Conservation (phyloP, 30 jellyfish, hydroid and myxozoan species). For the Chironex yamaguchii region DNA sequence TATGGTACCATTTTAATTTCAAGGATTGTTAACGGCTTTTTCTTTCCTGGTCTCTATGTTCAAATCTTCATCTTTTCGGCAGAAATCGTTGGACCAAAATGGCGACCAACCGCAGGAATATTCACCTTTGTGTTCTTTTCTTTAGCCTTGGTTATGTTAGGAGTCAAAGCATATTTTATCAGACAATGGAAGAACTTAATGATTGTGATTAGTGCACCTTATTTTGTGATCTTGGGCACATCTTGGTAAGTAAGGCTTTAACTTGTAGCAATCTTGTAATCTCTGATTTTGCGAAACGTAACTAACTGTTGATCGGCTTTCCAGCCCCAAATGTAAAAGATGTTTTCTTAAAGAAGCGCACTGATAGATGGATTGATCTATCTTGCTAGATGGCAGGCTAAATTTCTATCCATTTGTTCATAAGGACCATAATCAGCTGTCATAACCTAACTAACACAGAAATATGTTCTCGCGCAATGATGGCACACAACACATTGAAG, state of each 20-base stretch:
- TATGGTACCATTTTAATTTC: slow-evolving; percentile 36
- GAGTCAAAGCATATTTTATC: slow-evolving; percentile 81
- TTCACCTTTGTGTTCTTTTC: slow-evolving; percentile 72
- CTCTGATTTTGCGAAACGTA: too few relatives aligned
- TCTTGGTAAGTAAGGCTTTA: slow-evolving; percentile 62
- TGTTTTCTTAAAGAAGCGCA: too few relatives aligned
- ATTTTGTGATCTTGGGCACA: slow-evolving; percentile 47
- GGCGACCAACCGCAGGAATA: slow-evolving; percentile 89
- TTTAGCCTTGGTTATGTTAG: slow-evolving; percentile 69
- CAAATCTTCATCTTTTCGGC: slow-evolving; percentile 75
- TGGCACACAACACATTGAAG: too few relatives aligned
- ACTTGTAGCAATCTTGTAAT: too few relatives aligned
- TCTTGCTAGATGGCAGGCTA: too few relatives aligned
- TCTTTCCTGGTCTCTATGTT: slow-evolving; percentile 74
- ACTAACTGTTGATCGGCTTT: too few relatives aligned
- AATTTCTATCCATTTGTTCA: too few relatives aligned
- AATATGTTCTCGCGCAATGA: too few relatives aligned
- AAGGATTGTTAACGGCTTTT: slow-evolving; percentile 77
- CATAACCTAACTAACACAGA: too few relatives aligned
- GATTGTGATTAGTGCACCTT: slow-evolving; percentile 80
- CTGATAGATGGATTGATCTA: too few relatives aligned
- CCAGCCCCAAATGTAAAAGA: too few relatives aligned
- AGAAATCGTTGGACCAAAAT: slow-evolving; percentile 83
- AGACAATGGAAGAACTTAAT: slow-evolving; percentile 84
- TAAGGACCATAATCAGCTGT: too few relatives aligned